A percentile compares a stretch with the other conserved stretches of the same genome.
Conservation (phyloP, 2,797 vertebrate species). For the Poliocrania exsul region DNA sequence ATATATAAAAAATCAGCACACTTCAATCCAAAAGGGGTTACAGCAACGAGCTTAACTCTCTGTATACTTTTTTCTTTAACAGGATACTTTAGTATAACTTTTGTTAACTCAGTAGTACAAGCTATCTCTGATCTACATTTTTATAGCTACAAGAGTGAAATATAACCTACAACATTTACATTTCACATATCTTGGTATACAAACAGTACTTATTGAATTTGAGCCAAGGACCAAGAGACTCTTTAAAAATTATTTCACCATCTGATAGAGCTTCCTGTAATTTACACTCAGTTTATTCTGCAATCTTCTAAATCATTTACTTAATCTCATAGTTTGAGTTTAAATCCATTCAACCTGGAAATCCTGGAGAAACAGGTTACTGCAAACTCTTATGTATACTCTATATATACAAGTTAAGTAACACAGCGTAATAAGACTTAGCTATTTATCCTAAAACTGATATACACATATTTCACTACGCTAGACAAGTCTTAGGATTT, state of each 20-base stretch:
- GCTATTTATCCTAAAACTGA: constrained; percentile 75
- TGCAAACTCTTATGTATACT: constrained; percentile 76
- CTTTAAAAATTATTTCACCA: constrained; percentile 73
- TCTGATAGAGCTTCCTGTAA: constrained; percentile 76
- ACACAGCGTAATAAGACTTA: constrained; percentile 76
- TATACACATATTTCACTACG: constrained; percentile 75
- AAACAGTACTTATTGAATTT: constrained; percentile 84
- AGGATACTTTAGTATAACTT: constrained; percentile 85
- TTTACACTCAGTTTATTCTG: constrained; percentile 69
- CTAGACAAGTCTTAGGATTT: constrained; percentile 74
- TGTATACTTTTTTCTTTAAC: constrained; percentile 77
- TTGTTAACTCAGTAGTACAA: constrained; percentile 93
- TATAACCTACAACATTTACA: constrained; percentile 88
- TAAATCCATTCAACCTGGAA: constrained; percentile 67
- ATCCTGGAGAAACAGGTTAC: constrained; percentile 76
- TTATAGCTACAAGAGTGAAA: constrained; percentile 89
- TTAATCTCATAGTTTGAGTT: constrained; percentile 72
- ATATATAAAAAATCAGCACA: constrained; percentile 78
- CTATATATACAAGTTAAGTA: constrained; percentile 79
- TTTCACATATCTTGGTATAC: constrained; percentile 86
- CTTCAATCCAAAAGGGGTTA: constrained; percentile 85
- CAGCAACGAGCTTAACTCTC: constrained; percentile 85
- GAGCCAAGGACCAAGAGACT: constrained; percentile 78
- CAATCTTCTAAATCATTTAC: constrained; percentile 65
- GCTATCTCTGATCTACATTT: constrained; percentile 89